These are phyloP conservation scores for Oreochromis grahami DNA, from an alignment of 2,797 vertebrate species.

Conservation along the genomic window DNA sequence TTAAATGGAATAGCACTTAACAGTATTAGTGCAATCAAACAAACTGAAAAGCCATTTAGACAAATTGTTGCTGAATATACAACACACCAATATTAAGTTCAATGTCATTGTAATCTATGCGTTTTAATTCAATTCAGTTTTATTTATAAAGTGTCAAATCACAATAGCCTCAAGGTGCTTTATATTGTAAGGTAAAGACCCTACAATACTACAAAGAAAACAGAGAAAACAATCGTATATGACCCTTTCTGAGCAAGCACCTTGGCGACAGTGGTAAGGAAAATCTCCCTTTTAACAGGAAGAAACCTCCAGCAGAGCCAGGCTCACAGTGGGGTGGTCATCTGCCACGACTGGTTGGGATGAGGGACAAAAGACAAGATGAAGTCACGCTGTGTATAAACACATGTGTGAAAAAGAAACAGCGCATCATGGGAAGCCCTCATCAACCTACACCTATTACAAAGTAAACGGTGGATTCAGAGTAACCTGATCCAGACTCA, in stretches of 20 bases:
- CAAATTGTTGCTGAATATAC: neutral
- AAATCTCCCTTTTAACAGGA: neutral
- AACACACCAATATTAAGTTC: neutral
- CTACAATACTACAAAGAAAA: neutral
- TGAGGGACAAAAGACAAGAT: neutral
- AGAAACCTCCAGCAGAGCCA: neutral
- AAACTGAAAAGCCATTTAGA: neutral
- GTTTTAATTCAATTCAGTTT: neutral
- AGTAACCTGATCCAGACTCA: neutral
- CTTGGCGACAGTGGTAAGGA: neutral
- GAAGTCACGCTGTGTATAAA: neutral
- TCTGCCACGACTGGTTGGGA: neutral
- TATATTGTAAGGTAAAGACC: neutral
- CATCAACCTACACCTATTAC: neutral
- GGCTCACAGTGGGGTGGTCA: neutral
- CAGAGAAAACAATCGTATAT: neutral
- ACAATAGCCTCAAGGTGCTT: neutral
- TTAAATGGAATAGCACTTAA: neutral
- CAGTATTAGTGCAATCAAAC: neutral
- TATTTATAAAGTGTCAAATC: neutral
- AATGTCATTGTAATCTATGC: neutral
- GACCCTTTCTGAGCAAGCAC: neutral
- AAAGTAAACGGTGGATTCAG: neutral
- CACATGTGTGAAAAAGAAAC: neutral
- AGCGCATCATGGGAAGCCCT: neutral